Evolutionary conservation across 2,113 vertebrate genomes (phyloP).

Genomic region (Gavialis gangeticus): DNA sequence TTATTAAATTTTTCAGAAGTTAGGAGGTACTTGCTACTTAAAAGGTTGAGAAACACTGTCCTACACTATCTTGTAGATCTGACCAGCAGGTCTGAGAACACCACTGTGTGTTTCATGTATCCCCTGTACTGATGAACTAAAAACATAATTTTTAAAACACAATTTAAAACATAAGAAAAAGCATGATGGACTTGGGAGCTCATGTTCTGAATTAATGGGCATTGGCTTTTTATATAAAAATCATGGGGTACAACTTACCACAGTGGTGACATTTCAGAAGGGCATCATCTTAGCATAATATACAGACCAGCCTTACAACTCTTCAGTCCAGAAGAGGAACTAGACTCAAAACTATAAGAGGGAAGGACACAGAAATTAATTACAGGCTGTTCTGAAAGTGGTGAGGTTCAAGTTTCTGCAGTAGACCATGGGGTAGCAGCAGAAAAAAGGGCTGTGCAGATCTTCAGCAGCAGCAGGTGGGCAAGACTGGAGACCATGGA

Average conservation of each 20-base stretch:
- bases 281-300: not conserved
- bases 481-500: not conserved
- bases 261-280: not conserved
- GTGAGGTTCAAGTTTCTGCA: no score
- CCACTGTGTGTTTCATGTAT: not conserved
- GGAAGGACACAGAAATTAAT: no score
- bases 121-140: not conserved
- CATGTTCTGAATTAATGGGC: not conserved
- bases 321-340: accelerated
- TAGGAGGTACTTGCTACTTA: no score
- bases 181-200: not conserved
- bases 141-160: not conserved
- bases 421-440: not conserved
- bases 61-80: no score
- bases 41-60: no score
- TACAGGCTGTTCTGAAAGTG: not conserved
- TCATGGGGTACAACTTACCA: not conserved
- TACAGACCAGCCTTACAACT: not conserved
- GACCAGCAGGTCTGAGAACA: no score
- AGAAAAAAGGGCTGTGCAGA: accelerated
- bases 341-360: not conserved
- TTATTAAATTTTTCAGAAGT: no score
- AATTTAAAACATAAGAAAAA: not conserved
- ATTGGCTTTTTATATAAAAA: not conserved
- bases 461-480: not conserved